Base-by-base conservation (phyloP, 1,140 invertebrate genomes). In the Nymphalis io region DNA sequence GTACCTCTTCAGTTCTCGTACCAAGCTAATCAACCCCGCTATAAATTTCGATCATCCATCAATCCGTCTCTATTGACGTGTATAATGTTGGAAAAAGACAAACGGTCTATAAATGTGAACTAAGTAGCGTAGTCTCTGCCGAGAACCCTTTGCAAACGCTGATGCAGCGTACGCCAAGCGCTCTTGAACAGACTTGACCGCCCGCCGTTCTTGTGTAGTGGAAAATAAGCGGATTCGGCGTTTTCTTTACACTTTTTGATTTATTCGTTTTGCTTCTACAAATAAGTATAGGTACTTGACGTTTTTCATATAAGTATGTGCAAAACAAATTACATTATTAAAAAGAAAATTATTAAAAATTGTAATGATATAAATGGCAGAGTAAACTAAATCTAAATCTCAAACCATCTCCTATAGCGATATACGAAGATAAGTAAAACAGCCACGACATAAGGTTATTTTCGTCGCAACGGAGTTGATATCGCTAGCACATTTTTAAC, bases 101-200 rank as follows among this genome's bases (percentile, higher is more conserved):
- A 76, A 82, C 70, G 77, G 58, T 82, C 73, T 51, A 53, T 62
- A 76, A 81, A 80, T 70, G 76, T 67, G 68, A 78, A 75, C 72
- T 74, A 75, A 82, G 75, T 82, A 78, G 76, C 80, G 71, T 76
- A 76, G 79, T 72, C 75, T 68, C 70, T 70, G 69, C 70, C 67
- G 72, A 87, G 86, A 75, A 81, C 83, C 67, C 85, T 89, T 72
- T 69, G 75, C 73, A 79, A 84, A 61, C 51, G 87, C 85, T 88
- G 87, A 89, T 81, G 70, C 77, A 72, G 73, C 78, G 66, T 65
- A 64, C 75, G 66, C 76, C 73, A 71, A 78, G 80, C 65, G 74
- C 79, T 78, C 85, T 90, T 67, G 61, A 63, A 72, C 71, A 72
- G 76, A 88, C 88, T 90, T 88, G 85, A 89, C 88, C 82, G 86